A percentile compares a stretch with the other conserved stretches of the same genome.
Conservation (phyloP, 2,797 vertebrate genomes). For the Acipenser transmontanus region DNA sequence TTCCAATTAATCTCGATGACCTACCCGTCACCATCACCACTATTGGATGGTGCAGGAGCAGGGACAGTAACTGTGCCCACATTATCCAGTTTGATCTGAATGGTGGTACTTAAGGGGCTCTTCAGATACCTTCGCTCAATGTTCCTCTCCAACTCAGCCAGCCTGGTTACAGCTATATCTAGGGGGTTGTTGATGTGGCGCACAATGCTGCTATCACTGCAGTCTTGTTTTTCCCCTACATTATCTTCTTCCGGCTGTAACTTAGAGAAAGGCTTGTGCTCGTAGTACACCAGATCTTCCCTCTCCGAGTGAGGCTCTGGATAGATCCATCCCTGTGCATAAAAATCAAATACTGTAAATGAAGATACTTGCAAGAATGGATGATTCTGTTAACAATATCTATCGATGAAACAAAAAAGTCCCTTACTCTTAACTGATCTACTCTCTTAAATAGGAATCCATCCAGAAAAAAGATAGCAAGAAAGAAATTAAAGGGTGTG, state of each 20-base stretch:
- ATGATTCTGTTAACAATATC: no score
- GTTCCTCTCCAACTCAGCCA: conserved; percentile 99
- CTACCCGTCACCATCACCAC: conserved; percentile 99
- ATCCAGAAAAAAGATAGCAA: neutral
- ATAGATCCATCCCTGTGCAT: conserved; percentile 87
- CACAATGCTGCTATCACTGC: conserved; percentile 68
- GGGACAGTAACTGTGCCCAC: conserved; percentile 99
- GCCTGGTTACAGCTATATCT: conserved; percentile 99
- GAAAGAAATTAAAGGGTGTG: neutral
- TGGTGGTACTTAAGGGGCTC: conserved; percentile 99
- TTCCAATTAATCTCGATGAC: conserved; percentile 90
- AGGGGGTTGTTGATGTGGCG: conserved; percentile 95
- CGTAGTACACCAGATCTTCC: conserved; percentile 94
- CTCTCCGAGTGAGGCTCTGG: conserved; percentile 91
- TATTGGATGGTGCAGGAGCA: conserved; percentile 99
- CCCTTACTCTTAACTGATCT: neutral
- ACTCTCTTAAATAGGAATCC: neutral
- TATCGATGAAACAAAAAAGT: neutral
- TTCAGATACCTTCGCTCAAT: conserved; percentile 99
- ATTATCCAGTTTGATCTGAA: conserved; percentile 99
- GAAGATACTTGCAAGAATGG: no score
- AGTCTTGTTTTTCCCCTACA: conserved; percentile 69
- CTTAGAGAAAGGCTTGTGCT: conserved; percentile 83
- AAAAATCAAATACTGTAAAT: neutral
- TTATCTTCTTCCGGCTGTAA: conserved; percentile 66